These are phyloP conservation scores for Timandra comae DNA, from an alignment of 2,888 invertebrate species.

Conservation along the genomic window DNA sequence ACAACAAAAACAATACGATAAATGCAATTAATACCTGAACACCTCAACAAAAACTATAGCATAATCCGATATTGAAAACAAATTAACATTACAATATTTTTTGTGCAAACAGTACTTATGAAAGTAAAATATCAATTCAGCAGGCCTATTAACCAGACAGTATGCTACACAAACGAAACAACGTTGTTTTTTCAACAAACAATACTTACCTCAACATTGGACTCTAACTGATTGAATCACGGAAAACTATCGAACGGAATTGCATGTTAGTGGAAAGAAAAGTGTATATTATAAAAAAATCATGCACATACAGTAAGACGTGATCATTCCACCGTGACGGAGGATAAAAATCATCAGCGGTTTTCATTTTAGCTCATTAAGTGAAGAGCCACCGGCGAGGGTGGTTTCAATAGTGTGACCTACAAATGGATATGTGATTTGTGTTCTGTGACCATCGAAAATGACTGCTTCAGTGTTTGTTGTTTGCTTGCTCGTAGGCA, in stretches of 20 bases:
- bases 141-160: conserved; percentile 44
- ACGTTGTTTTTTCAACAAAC: conserved; percentile 34
- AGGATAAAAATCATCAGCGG: conserved; percentile 69
- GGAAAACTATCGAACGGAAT: conserved; percentile 42
- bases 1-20: no score
- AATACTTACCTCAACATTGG: conserved; percentile 33
- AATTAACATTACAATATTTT: no score
- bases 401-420: conserved; percentile 59
- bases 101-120: conserved; percentile 42
- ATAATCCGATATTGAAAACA: no score
- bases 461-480: conserved; percentile 62
- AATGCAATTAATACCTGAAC: no score
- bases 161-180: conserved; percentile 31
- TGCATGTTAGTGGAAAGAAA: conserved; percentile 46
- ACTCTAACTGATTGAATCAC: conserved; percentile 42
- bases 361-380: conserved; percentile 58
- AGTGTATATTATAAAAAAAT: conserved; percentile 55
- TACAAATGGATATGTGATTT: conserved; percentile 63
- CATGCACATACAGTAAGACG: conserved; percentile 43
- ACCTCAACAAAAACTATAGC: no score
- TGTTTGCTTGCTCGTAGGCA: conserved; percentile 49
- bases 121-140: conserved; percentile 68
- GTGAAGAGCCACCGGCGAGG: conserved; percentile 57
- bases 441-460: conserved; percentile 49
- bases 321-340: conserved; percentile 61